Conservation (phyloP, 2,797 vertebrate genomes). For the Muscicapa comitata region DNA sequence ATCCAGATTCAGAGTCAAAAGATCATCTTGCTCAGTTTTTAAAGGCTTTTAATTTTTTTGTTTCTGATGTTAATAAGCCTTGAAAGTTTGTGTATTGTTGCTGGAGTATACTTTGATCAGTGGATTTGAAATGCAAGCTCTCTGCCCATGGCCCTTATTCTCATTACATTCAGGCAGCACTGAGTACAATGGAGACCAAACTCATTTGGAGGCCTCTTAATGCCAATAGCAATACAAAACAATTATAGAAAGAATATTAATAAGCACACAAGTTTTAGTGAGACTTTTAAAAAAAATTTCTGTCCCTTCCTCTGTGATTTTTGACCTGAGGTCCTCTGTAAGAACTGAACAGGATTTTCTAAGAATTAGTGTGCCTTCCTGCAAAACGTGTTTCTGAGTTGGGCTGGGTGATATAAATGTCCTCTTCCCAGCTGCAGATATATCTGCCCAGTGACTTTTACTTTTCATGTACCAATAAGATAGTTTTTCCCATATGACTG, state of each 20-base stretch:
- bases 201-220: background rate
- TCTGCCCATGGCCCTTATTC: background rate
- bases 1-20: conserved; percentile 50
- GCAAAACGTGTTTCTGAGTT: background rate
- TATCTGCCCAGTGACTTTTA: background rate
- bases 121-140: conserved; percentile 1
- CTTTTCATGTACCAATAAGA: background rate
- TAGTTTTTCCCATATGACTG: background rate
- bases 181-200: background rate
- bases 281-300: background rate
- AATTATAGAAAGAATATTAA: conserved; percentile 7
- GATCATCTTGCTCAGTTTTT: background rate
- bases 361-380: background rate
- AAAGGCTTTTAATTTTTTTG: background rate
- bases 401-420: background rate
- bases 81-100: conserved; percentile 5
- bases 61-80: conserved; percentile 32
- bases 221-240: background rate
- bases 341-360: background rate
- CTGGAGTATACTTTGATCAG: conserved; percentile 16
- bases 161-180: background rate
- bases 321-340: background rate
- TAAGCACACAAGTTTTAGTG: background rate
- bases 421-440: background rate
- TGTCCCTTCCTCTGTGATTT: background rate